phyloP scores from a whole-genome alignment of 2,888 invertebrate genomes.

The Sarcophaga carnaria region DNA sequence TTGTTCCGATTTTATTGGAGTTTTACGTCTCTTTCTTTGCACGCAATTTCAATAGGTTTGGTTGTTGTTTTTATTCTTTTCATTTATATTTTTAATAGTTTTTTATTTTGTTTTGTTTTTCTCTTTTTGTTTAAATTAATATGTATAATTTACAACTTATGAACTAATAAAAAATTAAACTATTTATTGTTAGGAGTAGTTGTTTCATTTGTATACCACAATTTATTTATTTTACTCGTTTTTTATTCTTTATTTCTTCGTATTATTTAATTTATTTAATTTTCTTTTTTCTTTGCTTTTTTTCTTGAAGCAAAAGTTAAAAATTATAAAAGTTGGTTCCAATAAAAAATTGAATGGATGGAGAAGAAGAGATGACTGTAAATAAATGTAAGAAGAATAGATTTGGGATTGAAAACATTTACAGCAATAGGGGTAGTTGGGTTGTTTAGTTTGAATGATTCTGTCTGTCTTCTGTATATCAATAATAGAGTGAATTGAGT shows the following conservation, averaged over 20 bases:
- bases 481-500: not conserved
- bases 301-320: not conserved
- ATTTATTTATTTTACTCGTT: constrained; percentile 2
- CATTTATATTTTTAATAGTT: constrained; percentile 61
- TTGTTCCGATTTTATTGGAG: constrained; percentile 46
- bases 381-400: constrained; percentile 14
- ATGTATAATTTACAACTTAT: constrained; percentile 81
- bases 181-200: constrained; percentile 67
- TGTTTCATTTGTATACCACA: constrained; percentile 52
- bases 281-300: constrained; percentile 38
- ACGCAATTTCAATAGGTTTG: constrained; percentile 35
- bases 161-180: constrained; percentile 73
- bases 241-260: not conserved
- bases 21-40: constrained; percentile 44
- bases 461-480: not conserved
- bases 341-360: not conserved
- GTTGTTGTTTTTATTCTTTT: constrained; percentile 3
- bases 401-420: not conserved
- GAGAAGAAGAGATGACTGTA: constrained; percentile 12
- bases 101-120: constrained; percentile 67
- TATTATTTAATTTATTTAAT: constrained; percentile 16
- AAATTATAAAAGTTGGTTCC: too few species aligned
- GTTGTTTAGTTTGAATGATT: not conserved
- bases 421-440: constrained; percentile 7
- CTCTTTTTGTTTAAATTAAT: constrained; percentile 70